phyloP scores from a whole-genome alignment of 2,888 invertebrate genomes.

The Diarsia brunnea region DNA sequence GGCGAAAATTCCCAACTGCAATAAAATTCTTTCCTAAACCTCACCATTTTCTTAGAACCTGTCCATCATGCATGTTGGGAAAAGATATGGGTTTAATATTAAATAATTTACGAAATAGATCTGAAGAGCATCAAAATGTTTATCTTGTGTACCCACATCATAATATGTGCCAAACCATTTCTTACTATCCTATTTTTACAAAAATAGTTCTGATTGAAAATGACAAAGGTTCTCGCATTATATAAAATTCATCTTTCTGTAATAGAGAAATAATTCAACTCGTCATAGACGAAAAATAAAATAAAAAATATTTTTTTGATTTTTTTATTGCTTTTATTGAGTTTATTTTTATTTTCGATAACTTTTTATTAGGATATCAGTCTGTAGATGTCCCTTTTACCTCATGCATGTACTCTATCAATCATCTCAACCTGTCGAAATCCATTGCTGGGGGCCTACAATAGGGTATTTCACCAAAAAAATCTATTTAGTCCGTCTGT shows the following conservation, averaged over 20 bases:
- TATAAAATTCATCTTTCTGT: slow-evolving; percentile 32
- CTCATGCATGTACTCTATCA: not conserved
- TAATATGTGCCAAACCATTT: slow-evolving; percentile 43
- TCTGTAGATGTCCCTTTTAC: not conserved
- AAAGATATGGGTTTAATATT: slow-evolving; percentile 8
- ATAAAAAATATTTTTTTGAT: too few species aligned
- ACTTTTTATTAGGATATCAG: not conserved
- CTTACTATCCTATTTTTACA: slow-evolving; percentile 27
- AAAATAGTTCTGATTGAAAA: slow-evolving; percentile 57
- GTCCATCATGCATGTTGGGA: not conserved
- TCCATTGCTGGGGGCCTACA: too few species aligned
- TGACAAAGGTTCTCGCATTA: slow-evolving; percentile 60
- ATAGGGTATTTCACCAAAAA: too few species aligned
- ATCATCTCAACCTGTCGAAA: not conserved
- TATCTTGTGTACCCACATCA: slow-evolving; percentile 46
- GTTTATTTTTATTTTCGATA: not conserved
- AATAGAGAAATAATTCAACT: slow-evolving; percentile 22
- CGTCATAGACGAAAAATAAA: not conserved
- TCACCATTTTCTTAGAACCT: not conserved
- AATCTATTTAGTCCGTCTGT: too few species aligned
- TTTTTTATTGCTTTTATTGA: not conserved
- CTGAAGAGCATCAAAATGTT: slow-evolving; percentile 38
- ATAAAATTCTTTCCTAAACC: slow-evolving; percentile 14
- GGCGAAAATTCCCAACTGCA: slow-evolving; percentile 9
- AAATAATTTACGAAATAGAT: slow-evolving; percentile 20